Percentiles rank a stretch among this genome's conserved stretches.
phyloP scores from a whole-genome alignment of 2,888 invertebrate species.

The Sturmia bella region DNA sequence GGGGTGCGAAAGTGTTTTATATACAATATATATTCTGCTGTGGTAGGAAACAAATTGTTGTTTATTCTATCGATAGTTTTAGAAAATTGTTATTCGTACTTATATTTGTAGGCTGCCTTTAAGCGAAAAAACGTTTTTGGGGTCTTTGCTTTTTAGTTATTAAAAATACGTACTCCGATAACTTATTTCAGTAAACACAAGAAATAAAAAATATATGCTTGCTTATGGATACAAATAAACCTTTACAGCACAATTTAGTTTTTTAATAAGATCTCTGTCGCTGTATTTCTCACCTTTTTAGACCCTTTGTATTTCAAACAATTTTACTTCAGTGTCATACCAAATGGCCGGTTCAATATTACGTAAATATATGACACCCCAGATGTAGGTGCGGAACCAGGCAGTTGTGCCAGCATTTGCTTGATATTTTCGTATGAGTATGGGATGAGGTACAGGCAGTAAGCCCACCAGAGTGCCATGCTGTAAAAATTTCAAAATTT shows the following conservation, averaged over 20 bases:
- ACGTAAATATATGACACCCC: constrained; percentile 99
- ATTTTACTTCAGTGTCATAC: constrained; percentile 99
- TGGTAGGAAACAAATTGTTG: neutral
- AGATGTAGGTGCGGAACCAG: constrained; percentile 99
- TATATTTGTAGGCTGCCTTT: no score
- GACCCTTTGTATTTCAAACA: constrained; percentile 98
- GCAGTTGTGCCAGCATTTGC: constrained; percentile 99
- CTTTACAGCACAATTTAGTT: no score
- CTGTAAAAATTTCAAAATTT: constrained; percentile 99
- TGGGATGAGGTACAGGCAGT: constrained; percentile 99
- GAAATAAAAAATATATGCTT: no score
- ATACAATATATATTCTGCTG: neutral
- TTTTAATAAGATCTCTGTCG: no score
- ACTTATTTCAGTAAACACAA: no score
- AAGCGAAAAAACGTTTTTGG: no score
- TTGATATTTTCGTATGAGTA: constrained; percentile 99
- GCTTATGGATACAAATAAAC: no score
- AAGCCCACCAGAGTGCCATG: constrained; percentile 98
- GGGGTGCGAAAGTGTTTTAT: neutral
- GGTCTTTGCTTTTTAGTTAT: no score
- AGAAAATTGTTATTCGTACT: no score
- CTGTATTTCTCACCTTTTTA: constrained; percentile 81
- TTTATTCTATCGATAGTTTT: no score
- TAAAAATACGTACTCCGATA: no score
- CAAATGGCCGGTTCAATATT: constrained; percentile 99